These are phyloP conservation scores for Steatornis caripensis DNA, from an alignment of 2,113 vertebrate species.

Conservation along the genomic window DNA sequence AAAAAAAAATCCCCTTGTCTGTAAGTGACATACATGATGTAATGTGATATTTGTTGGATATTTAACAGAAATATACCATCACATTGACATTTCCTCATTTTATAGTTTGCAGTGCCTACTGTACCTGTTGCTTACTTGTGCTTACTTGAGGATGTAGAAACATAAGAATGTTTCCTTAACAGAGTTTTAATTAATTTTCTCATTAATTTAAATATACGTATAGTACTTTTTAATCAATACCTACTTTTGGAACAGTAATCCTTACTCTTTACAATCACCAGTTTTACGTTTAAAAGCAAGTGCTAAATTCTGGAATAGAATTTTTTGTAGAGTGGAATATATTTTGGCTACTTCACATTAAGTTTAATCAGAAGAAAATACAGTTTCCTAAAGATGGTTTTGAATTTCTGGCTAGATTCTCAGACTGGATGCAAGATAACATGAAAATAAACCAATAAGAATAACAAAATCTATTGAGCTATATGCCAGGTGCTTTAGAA, in stretches of 20 bases:
- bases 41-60: neutral
- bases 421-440: neutral
- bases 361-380: neutral
- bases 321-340: neutral
- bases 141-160: neutral
- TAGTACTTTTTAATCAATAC: neutral
- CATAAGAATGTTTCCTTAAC: neutral
- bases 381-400: neutral
- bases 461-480: neutral
- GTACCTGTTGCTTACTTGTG: neutral
- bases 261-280: neutral
- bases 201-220: neutral
- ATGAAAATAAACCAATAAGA: neutral
- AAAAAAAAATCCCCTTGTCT: constrained; percentile 4
- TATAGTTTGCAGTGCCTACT: neutral
- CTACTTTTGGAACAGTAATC: neutral
- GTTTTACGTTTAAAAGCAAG: neutral
- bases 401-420: neutral
- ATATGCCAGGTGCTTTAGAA: neutral
- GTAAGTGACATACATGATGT: neutral
- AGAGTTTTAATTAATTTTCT: neutral
- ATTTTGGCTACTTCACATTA: neutral
- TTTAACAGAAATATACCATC: neutral
- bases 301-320: neutral
- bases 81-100: neutral